Evolutionary conservation across 1,140 invertebrate genomes (phyloP).

Genomic region (Drosophila funebris): DNA sequence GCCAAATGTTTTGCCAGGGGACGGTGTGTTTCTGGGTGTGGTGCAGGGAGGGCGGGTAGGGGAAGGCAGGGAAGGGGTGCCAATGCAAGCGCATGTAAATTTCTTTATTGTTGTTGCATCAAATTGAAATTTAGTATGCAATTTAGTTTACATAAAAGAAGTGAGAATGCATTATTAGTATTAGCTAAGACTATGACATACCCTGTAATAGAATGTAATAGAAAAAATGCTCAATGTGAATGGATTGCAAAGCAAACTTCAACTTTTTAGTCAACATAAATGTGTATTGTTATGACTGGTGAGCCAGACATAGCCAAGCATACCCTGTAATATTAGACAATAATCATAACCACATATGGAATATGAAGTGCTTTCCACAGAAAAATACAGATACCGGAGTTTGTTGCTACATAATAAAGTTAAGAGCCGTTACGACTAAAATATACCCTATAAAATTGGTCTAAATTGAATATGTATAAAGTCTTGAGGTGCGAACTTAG

Average conservation of each 20-base stretch:
- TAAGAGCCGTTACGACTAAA: too few relatives aligned
- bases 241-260: too few relatives aligned
- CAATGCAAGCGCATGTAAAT: constrained; percentile 48
- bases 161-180: background rate
- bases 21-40: background rate
- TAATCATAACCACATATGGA: background rate
- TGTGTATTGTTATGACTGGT: too few relatives aligned
- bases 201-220: too few relatives aligned
- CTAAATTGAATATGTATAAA: background rate
- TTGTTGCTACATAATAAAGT: too few relatives aligned
- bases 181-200: background rate
- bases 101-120: constrained; percentile 47
- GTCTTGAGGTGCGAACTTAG: too few relatives aligned
- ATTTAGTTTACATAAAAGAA: constrained; percentile 29
- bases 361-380: too few relatives aligned
- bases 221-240: too few relatives aligned
- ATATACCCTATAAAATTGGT: too few relatives aligned
- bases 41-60: background rate
- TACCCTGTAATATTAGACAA: background rate
- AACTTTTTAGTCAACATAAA: too few relatives aligned
- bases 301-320: background rate
- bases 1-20: constrained; percentile 15
- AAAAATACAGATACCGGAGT: too few relatives aligned
- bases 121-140: constrained; percentile 51
- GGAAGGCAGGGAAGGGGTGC: background rate